Conservation (phyloP, 30 jellyfish, hydroid and myxozoan genomes). For the Aurelia coerulea region DNA sequence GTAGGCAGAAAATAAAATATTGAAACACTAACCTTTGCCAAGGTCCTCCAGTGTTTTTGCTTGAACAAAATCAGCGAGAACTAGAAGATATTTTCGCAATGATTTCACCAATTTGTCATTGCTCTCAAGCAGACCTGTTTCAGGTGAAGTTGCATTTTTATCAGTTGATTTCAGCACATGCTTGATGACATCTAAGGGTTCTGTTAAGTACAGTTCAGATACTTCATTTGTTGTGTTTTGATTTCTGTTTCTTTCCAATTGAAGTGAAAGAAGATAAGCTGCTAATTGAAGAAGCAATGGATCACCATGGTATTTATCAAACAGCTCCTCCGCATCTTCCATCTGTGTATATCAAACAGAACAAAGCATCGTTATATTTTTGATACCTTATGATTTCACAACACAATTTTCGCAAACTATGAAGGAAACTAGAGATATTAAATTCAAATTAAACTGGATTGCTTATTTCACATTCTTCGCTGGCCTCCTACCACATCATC, state of each 20-base stretch:
- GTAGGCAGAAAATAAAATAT: too few relatives aligned
- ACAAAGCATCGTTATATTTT: too few relatives aligned
- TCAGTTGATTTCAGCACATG: conserved; percentile 18
- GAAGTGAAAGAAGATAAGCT: conserved; percentile 43
- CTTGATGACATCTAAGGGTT: conserved; percentile 15
- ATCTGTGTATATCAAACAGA: conserved; percentile 5
- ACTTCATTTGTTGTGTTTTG: neutral
- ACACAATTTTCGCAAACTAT: neutral
- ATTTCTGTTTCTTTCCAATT: conserved; percentile 1
- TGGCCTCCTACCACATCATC: too few relatives aligned
- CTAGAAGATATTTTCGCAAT: conserved; percentile 44
- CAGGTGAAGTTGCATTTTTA: neutral
- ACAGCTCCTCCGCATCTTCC: conserved; percentile 55
- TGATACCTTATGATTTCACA: neutral
- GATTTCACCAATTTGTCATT: neutral
- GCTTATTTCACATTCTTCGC: too few relatives aligned
- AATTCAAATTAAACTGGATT: too few relatives aligned
- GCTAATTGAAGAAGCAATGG: conserved; percentile 68
- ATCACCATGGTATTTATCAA: conserved; percentile 46
- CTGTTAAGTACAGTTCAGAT: conserved; percentile 8
- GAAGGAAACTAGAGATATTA: too few relatives aligned
- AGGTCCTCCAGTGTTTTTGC: conserved; percentile 84
- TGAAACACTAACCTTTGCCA: conserved; percentile 76
- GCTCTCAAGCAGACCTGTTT: neutral
- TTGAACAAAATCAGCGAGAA: conserved; percentile 82